These are phyloP conservation scores for Cryptus viduatorius DNA, from an alignment of 2,888 invertebrate species.

Conservation along the genomic window DNA sequence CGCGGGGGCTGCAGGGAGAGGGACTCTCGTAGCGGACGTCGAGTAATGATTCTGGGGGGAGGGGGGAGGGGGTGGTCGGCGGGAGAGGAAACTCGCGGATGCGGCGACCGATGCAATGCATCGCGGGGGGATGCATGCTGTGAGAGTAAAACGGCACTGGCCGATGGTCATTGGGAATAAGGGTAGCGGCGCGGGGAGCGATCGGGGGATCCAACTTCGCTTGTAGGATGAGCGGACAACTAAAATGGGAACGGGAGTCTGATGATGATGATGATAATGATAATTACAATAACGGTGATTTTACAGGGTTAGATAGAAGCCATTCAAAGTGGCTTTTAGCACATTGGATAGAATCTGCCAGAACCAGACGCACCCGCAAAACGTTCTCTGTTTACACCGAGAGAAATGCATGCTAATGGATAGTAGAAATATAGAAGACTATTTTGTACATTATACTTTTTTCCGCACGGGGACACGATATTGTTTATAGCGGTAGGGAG, in stretches of 20 bases:
- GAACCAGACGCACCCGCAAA: conserved; percentile 58
- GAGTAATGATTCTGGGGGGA: conserved; percentile 84
- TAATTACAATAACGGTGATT: conserved; percentile 80
- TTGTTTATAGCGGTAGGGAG: too few species aligned
- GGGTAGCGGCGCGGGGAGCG: conserved; percentile 63
- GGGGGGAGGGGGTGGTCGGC: conserved; percentile 78
- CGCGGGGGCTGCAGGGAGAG: conserved; percentile 60
- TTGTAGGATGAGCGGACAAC: conserved; percentile 59
- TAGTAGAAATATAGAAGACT: too few species aligned
- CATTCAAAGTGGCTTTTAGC: conserved; percentile 60
- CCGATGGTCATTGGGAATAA: conserved; percentile 60
- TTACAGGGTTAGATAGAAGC: conserved; percentile 73
- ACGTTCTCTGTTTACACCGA: conserved; percentile 1
- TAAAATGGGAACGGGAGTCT: conserved; percentile 63
- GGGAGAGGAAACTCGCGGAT: conserved; percentile 77
- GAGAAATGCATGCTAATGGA: conserved; percentile 4
- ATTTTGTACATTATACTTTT: too few species aligned
- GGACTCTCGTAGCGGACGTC: conserved; percentile 82
- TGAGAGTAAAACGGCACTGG: conserved; percentile 39
- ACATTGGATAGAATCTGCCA: conserved; percentile 56
- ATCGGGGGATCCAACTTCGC: conserved; percentile 66
- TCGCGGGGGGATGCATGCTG: conserved; percentile 36
- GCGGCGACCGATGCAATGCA: conserved; percentile 64
- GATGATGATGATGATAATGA: conserved; percentile 77
- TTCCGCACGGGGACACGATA: too few species aligned